Base-by-base conservation (phyloP, 2,797 vertebrate genomes). In the Coracias cyanogaster region DNA sequence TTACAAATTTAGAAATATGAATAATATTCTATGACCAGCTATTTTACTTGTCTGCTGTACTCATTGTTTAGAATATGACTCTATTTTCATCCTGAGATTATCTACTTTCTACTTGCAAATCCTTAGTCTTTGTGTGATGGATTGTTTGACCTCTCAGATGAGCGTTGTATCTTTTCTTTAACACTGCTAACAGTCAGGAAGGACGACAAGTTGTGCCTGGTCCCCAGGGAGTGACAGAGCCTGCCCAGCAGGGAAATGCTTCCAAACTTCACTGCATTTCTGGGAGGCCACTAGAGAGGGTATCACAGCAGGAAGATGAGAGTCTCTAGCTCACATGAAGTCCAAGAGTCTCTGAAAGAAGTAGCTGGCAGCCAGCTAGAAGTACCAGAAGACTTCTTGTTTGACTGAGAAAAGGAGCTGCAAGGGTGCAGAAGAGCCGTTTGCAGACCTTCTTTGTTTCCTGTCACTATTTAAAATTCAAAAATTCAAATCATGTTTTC, bases 211-310 rank as follows among this genome's bases (percentile, higher is more conserved):
- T 70, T 71, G 51, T 67, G 31, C 7, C n/a, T 3, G 5, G 31
- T 28, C 2, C 3, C 37, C 37, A 52, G n/a, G 41, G 31, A 57
- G 11, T 9, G 54, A 57, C 41, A 22, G 45, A 57, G 25, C 5
- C 31, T 69, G 25, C 46, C 48, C n/a, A 67, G n/a, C 15, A 49
- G 45, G 10, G 37, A 76, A 89, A 64, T 12, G 5, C 5, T 57
- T 76, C 58, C 79, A 54, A 45, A 52, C 16, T 55, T 11, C 17
- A 57, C 8, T 0, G 0, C 0, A 1, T 39, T 72, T 66, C 43
- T 72, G 22, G 7, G 26, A 37, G 3, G 3, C 31, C 41, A 29
- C 65, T 39, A 60, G 24, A 48, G 21, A 55, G 12, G 20, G 31
- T 45, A 37, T 41, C 48, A 43, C 17, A 79, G 37, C 22, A 72